These are phyloP conservation scores for Cichladusa arquata DNA, from an alignment of 2,113 vertebrate genomes.

Conservation along the genomic window DNA sequence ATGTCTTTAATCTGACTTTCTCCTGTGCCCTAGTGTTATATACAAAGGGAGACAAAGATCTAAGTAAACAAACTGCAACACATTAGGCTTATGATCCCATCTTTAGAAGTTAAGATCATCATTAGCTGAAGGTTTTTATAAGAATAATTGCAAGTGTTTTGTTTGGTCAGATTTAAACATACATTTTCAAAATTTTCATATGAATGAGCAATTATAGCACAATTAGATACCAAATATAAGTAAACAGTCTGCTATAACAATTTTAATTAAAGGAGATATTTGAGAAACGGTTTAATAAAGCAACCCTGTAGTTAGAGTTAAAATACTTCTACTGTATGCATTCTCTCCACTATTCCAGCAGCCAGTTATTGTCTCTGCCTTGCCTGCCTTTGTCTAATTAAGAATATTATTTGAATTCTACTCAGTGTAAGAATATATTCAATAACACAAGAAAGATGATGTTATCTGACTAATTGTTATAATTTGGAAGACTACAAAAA, in stretches of 20 bases:
- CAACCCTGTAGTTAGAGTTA: not conserved
- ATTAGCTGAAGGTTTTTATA: not conserved
- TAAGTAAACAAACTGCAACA: not conserved
- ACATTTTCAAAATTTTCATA: not conserved
- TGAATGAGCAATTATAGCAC: not conserved
- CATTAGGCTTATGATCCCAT: not conserved
- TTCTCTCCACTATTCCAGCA: not conserved
- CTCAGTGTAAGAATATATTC: not conserved
- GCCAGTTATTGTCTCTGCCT: not conserved
- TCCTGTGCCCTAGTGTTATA: not conserved
- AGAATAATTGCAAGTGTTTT: not conserved
- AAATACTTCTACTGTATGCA: no score
- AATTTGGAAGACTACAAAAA: not conserved
- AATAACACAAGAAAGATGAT: not conserved
- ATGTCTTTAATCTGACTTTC: not conserved
- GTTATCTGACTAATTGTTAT: accelerated
- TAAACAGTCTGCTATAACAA: not conserved
- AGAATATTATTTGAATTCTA: not conserved
- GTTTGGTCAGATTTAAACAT: not conserved
- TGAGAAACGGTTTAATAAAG: not conserved
- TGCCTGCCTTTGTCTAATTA: not conserved
- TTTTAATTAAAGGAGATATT: not conserved
- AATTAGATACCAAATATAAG: not conserved
- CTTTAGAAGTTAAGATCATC: not conserved
- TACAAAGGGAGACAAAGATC: not conserved